These are phyloP conservation scores for Mormyrus iriodes DNA, from an alignment of 2,113 vertebrate genomes.

Conservation along the genomic window DNA sequence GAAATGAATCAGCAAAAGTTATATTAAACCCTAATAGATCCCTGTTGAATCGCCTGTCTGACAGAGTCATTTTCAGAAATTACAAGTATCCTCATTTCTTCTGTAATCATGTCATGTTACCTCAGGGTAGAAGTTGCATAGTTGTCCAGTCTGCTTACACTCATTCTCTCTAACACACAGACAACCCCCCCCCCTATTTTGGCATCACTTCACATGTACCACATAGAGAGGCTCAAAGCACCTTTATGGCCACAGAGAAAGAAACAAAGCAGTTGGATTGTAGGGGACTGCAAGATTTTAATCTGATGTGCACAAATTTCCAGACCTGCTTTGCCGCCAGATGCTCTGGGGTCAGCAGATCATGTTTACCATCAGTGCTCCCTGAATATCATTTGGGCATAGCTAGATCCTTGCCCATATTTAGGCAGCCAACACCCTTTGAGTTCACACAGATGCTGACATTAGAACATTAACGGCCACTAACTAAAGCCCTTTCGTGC, in stretches of 20 bases:
- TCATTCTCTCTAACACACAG: neutral
- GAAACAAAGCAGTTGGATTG: conserved; percentile 36
- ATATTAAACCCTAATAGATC: neutral
- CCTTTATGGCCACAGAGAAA: conserved; percentile 29
- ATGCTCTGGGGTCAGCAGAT: conserved; percentile 39
- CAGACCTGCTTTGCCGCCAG: conserved; percentile 21
- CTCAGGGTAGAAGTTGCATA: neutral
- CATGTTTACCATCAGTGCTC: conserved; percentile 47
- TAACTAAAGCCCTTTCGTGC: conserved; percentile 18
- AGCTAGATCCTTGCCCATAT: neutral
- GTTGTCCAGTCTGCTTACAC: neutral
- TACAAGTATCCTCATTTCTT: neutral
- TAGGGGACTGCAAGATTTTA: conserved; percentile 48
- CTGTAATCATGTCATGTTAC: neutral
- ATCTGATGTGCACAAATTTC: conserved; percentile 39
- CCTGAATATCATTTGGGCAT: conserved; percentile 55
- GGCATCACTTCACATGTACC: neutral
- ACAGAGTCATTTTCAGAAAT: neutral
- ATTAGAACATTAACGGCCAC: neutral
- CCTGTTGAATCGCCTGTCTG: neutral
- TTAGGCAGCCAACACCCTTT: neutral
- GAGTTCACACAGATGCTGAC: neutral
- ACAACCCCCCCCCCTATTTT: neutral
- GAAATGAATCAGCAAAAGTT: neutral
- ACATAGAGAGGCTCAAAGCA: neutral